Conservation (phyloP, 1,140 invertebrate species). For the Zaprionus tsacasi region DNA sequence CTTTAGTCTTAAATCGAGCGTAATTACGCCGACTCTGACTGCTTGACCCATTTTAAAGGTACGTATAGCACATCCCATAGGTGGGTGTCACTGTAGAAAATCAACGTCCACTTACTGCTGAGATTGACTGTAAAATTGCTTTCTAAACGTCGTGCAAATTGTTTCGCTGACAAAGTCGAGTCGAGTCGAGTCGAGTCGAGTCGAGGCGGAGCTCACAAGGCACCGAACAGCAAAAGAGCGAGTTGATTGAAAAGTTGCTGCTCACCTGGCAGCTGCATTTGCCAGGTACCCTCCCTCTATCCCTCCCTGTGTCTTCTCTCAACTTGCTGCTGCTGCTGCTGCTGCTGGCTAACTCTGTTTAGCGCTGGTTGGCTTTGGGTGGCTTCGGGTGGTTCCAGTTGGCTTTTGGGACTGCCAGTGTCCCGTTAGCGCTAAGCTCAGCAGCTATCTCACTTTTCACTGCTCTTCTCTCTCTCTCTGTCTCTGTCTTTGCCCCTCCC, state of each 20-base stretch:
- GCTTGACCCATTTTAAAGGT: not conserved
- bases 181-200: slow-evolving; percentile 17
- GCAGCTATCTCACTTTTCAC: not conserved
- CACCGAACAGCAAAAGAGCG: slow-evolving; percentile 41
- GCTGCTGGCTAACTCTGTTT: slow-evolving; percentile 16
- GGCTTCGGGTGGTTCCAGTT: slow-evolving; percentile 7
- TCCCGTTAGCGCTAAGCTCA: slow-evolving; percentile 27
- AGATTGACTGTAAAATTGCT: slow-evolving; percentile 37
- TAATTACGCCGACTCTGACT: not conserved
- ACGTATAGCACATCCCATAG: not conserved
- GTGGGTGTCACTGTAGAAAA: not conserved
- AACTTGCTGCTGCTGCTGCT: not conserved
- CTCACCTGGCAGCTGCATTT: slow-evolving; percentile 34
- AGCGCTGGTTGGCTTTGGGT: slow-evolving; percentile 10
- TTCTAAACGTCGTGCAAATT: slow-evolving; percentile 40
- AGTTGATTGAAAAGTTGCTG: slow-evolving; percentile 73
- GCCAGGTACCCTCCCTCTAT: not conserved
- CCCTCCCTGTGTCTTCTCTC: not conserved
- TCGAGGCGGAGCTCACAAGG: slow-evolving; percentile 8
- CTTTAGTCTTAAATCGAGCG: not conserved
- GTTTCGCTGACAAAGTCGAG: slow-evolving; percentile 40
- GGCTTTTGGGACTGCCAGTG: not conserved
- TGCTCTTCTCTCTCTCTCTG: not conserved
- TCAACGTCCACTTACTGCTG: not conserved
- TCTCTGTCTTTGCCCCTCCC: not conserved